phyloP scores from a whole-genome alignment of 2,888 invertebrate genomes.

The Drosophila monieri region DNA sequence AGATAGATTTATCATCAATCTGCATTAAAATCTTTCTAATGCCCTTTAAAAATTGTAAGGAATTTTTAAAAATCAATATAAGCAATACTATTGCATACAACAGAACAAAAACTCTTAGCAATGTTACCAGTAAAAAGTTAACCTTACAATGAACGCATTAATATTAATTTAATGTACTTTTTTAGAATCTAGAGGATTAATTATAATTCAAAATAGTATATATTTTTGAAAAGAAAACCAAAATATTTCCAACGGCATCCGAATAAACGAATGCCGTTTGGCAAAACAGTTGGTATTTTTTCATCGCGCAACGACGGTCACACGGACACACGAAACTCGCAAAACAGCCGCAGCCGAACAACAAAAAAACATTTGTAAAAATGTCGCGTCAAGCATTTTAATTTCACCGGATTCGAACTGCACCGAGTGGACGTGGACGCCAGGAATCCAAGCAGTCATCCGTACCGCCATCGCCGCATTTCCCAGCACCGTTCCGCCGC shows the following conservation, averaged over 20 bases:
- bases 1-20: no score
- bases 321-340: conserved; percentile 13
- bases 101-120: no score
- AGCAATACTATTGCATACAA: no score
- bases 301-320: conserved; percentile 5
- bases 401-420: conserved; percentile 29
- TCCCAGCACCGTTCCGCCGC: conserved; percentile 29
- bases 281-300: conserved; percentile 5
- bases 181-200: no score
- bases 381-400: conserved; percentile 54
- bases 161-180: no score
- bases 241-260: not conserved
- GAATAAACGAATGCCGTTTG: not conserved
- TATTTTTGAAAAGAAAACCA: no score
- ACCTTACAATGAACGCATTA: no score
- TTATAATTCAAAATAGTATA: no score
- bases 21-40: no score
- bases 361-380: conserved; percentile 70
- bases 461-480: conserved; percentile 21
- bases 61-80: no score
- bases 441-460: conserved; percentile 11
- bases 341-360: conserved; percentile 58
- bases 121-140: no score
- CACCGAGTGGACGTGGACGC: conserved; percentile 35
- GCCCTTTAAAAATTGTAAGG: no score